Percentiles rank a stretch among this genome's conserved stretches.
Conservation (phyloP, 2,888 invertebrate genomes). For the Theretra japonica region DNA sequence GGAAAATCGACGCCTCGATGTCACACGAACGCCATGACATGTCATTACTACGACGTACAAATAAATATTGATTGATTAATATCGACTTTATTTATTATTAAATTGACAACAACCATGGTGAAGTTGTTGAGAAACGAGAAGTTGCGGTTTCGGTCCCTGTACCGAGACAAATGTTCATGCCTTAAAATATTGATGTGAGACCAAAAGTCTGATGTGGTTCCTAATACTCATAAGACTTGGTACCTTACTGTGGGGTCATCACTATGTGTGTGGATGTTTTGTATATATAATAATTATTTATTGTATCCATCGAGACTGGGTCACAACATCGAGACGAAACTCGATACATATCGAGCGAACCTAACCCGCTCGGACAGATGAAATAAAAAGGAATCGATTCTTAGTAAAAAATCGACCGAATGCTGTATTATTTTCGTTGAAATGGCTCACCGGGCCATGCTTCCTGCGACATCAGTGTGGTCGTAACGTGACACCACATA, state of each 20-base stretch:
- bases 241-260: too few relatives aligned
- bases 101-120: too few relatives aligned
- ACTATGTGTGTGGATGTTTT: conserved; percentile 35
- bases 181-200: neutral
- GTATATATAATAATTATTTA: conserved; percentile 51
- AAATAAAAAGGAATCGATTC: conserved; percentile 65
- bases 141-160: too few relatives aligned
- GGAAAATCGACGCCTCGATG: conserved; percentile 52
- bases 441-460: conserved; percentile 77
- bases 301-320: conserved; percentile 46
- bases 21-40: conserved; percentile 48
- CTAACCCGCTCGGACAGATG: conserved; percentile 60
- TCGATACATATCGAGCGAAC: conserved; percentile 51
- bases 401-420: conserved; percentile 65
- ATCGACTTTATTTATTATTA: neutral
- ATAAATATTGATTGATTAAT: conserved; percentile 46
- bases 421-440: conserved; percentile 77
- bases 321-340: conserved; percentile 59
- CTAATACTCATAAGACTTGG: too few relatives aligned
- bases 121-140: too few relatives aligned
- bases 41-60: conserved; percentile 62
- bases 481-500: conserved; percentile 80
- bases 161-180: too few relatives aligned
- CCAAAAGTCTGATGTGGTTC: too few relatives aligned
- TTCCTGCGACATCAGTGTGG: conserved; percentile 83